A percentile compares a stretch with the other conserved stretches of the same genome.
phyloP scores from a whole-genome alignment of 1,140 invertebrate genomes.

The Trachelipus rathkii region DNA sequence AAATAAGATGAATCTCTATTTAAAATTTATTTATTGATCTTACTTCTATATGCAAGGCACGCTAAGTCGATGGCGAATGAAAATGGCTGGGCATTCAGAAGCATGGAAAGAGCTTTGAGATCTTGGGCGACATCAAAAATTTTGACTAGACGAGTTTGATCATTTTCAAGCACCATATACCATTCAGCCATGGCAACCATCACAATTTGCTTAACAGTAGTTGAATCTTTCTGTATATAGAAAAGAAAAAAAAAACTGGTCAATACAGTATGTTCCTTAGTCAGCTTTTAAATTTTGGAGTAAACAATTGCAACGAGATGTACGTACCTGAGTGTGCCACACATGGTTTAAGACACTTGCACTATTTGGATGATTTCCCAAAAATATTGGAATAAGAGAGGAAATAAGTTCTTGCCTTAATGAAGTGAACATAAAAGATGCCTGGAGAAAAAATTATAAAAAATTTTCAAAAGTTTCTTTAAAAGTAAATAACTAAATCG shows the following conservation, averaged over 20 bases:
- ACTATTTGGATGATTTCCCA: conserved; percentile 84
- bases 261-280: neutral
- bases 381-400: conserved; percentile 41
- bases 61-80: conserved; percentile 96
- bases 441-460: neutral
- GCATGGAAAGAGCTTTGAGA: conserved; percentile 83
- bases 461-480: too few species aligned
- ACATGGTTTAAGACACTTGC: conserved; percentile 88
- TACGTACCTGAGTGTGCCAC: conserved; percentile 65
- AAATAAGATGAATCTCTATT: too few species aligned
- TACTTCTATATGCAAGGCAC: conserved; percentile 79
- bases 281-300: neutral
- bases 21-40: conserved; percentile 16
- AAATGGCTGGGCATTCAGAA: conserved; percentile 90
- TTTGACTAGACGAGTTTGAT: conserved; percentile 84
- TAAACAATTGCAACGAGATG: neutral
- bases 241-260: neutral
- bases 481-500: too few species aligned
- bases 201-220: conserved; percentile 65
- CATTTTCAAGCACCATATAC: conserved; percentile 81
- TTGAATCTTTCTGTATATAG: conserved; percentile 50
- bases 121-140: conserved; percentile 97
- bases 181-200: conserved; percentile 97
- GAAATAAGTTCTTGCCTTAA: conserved; percentile 33
- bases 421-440: neutral